Evolutionary conservation across 2,888 invertebrate genomes (phyloP), one percentile per base, ranked within the genome.

Genomic region (Pandemis corylana): DNA sequence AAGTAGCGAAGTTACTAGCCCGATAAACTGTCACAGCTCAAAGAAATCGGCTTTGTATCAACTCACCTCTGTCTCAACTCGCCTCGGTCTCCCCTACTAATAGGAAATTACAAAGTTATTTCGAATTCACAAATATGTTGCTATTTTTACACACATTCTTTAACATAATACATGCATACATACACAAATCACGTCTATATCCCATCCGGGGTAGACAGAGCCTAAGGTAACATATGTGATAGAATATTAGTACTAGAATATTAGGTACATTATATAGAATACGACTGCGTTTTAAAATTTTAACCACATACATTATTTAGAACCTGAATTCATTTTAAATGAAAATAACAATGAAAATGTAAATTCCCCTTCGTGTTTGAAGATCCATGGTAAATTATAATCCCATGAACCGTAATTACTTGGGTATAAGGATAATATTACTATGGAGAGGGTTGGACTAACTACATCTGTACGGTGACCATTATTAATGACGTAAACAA

Each of bases 361-460:
- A 61, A 61, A 62, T 61, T 15, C 36, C 61, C 53, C 42, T 13
- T 42, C 15, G n/a, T 67, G 36, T 42, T 15, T 51, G 20, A 49
- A 12, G n/a, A 53, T 67, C 6, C 28, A 9, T 46, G 6, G 49
- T 49, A 61, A 61, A 62, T 62, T 69, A 49, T 61, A 61, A 46
- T 69, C 10, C 41, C n/a, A 13, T 46, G 46, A 61, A 69, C 68
- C 61, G n/a, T 61, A 69, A 46, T 6, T 28, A n/a, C 49, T 36
- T n/a, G 10, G 68, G 15, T 15, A 69, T 69, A 69, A 62, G 68
- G 49, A 62, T 69, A 61, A 46, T n/a, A 62, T 62, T 69, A 49
- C 61, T 42, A 62, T 41, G 61, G 20, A 36, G 44, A 44, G 68
- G 49, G 49, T 5, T n/a, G n/a, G 49, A n/a, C 44, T 49, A 13